A percentile compares a stretch with the other conserved stretches of the same genome.
These are phyloP conservation scores for Columba guinea DNA, from an alignment of 2,797 vertebrate species.

Conservation along the genomic window DNA sequence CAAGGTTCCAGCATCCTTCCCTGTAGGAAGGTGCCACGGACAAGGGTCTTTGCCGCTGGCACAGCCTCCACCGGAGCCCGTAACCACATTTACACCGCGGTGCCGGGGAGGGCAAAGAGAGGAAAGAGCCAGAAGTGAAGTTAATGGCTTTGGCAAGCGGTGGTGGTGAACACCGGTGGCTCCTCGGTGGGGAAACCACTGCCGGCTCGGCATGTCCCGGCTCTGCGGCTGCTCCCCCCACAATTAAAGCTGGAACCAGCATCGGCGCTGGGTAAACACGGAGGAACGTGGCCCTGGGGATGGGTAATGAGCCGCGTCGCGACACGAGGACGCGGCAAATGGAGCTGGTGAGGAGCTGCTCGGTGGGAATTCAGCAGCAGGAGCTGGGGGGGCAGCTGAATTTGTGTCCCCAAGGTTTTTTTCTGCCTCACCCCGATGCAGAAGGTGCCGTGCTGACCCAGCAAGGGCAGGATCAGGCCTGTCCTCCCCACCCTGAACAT, in stretches of 20 bases:
- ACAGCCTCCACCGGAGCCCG: not conserved
- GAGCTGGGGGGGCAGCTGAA: not conserved
- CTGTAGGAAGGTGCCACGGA: not conserved
- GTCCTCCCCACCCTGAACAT: not conserved
- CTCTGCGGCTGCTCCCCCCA: not conserved
- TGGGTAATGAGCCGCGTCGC: not conserved
- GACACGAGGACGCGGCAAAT: not conserved
- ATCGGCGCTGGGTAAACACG: not conserved
- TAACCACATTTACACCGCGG: not conserved
- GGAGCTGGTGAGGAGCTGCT: not conserved
- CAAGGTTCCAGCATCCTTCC: not conserved
- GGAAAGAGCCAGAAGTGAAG: not conserved
- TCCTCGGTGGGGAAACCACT: not conserved
- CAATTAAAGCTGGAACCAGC: not conserved
- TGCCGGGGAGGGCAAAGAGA: not conserved
- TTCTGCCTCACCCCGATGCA: not conserved
- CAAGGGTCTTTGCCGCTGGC: not conserved
- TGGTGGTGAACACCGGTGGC: not conserved
- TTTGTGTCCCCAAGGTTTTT: not conserved
- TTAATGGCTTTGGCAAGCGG: conserved; percentile 14
- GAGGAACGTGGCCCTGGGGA: not conserved
- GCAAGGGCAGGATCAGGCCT: not conserved
- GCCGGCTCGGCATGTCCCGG: not conserved
- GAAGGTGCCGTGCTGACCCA: not conserved
- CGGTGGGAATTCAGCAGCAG: not conserved